These are phyloP conservation scores for Hybognathus amarus DNA, from an alignment of 2,797 vertebrate genomes.

Conservation along the genomic window DNA sequence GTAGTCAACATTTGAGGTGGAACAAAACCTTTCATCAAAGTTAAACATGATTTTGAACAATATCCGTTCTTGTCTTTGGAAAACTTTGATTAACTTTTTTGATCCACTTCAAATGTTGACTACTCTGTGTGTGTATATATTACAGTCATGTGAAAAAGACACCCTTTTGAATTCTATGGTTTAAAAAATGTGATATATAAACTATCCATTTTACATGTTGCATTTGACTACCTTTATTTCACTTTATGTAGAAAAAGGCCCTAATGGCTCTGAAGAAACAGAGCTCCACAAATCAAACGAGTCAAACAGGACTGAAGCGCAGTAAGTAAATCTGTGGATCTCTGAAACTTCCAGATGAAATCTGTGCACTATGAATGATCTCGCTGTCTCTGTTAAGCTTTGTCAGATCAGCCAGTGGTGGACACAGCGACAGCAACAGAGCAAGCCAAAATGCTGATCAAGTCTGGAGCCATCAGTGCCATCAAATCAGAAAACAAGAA, in stretches of 20 bases:
- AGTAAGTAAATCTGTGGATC: slow-evolving; percentile 71
- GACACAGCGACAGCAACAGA: slow-evolving; percentile 93
- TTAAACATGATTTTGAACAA: too few relatives aligned
- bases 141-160: too few relatives aligned
- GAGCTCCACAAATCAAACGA: slow-evolving; percentile 87
- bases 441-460: slow-evolving; percentile 94
- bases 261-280: slow-evolving; percentile 92
- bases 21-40: too few relatives aligned
- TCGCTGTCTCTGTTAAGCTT: slow-evolving; percentile 69
- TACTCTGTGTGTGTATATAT: too few relatives aligned
- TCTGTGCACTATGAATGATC: background rate
- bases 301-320: slow-evolving; percentile 89
- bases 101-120: too few relatives aligned
- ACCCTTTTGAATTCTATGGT: too few relatives aligned
- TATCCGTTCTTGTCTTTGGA: too few relatives aligned
- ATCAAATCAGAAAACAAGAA: slow-evolving; percentile 96
- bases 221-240: background rate
- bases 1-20: too few relatives aligned
- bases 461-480: slow-evolving; percentile 93
- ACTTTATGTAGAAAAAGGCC: slow-evolving; percentile 86
- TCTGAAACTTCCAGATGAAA: background rate
- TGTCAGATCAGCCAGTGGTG: slow-evolving; percentile 91
- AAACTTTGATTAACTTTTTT: too few relatives aligned
- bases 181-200: background rate
- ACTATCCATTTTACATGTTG: slow-evolving; percentile 6